Conservation (phyloP, 1,140 invertebrate species). For the Drosophila gunungcola region DNA sequence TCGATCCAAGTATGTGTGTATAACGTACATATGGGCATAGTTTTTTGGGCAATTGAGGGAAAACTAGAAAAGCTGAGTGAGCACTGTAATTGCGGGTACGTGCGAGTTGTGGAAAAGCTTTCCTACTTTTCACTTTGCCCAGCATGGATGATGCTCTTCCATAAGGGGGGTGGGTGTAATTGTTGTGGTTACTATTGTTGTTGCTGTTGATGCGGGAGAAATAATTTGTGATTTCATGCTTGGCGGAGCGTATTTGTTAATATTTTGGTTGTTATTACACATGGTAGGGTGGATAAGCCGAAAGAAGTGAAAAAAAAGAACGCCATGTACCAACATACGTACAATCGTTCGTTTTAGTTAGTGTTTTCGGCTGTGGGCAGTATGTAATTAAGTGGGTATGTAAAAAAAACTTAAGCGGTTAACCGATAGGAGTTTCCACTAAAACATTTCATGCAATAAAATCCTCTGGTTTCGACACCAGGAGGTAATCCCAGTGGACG, state of each 20-base stretch:
- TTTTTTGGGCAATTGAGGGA: constrained; percentile 30
- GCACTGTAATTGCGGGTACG: constrained; percentile 41
- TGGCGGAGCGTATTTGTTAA: constrained; percentile 77
- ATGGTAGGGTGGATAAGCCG: constrained; percentile 24
- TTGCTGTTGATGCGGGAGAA: constrained; percentile 44
- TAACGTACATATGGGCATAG: constrained; percentile 22
- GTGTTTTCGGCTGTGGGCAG: constrained; percentile 18
- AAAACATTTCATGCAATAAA: constrained; percentile 28
- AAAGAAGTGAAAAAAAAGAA: constrained; percentile 43
- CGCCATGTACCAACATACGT: constrained; percentile 51
- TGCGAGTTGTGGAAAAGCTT: constrained; percentile 48
- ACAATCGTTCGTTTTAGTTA: constrained; percentile 47
- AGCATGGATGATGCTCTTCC: not conserved
- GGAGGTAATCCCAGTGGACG: constrained; percentile 22
- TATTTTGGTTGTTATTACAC: constrained; percentile 78
- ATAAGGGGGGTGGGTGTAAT: constrained; percentile 31
- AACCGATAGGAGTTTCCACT: constrained; percentile 21
- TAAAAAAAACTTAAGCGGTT: constrained; percentile 2
- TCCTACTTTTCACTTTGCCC: constrained; percentile 64
- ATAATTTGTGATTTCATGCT: constrained; percentile 81
- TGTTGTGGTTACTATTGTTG: constrained; percentile 36
- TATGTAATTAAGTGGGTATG: constrained; percentile 15
- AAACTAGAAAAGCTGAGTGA: constrained; percentile 48
- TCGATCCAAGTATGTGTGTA: constrained; percentile 20
- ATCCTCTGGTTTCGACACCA: constrained; percentile 18